Evolutionary conservation across 2,888 invertebrate species (phyloP).

Genomic region (Drosophila pseudotakahashii): DNA sequence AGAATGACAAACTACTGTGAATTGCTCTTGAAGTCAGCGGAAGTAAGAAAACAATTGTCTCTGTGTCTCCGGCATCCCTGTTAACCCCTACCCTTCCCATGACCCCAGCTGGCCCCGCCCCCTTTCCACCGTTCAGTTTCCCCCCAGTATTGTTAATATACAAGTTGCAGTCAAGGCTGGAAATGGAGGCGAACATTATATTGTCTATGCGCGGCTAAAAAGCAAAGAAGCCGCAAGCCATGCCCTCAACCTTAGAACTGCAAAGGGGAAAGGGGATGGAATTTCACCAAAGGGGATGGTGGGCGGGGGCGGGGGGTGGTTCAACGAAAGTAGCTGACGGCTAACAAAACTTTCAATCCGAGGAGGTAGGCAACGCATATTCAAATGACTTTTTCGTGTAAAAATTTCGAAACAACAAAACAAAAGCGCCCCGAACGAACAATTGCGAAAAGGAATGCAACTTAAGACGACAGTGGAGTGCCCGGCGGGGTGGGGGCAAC

Average conservation of each 20-base stretch:
- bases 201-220: slow-evolving; percentile 44
- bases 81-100: background rate
- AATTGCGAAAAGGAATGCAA: slow-evolving; percentile 74
- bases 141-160: slow-evolving; percentile 31
- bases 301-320: background rate
- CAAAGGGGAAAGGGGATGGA: background rate
- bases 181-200: slow-evolving; percentile 45
- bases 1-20: slow-evolving; percentile 50
- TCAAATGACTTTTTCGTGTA: slow-evolving; percentile 81
- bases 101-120: background rate
- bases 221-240: slow-evolving; percentile 71
- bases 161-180: slow-evolving; percentile 50
- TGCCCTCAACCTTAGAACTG: slow-evolving; percentile 73
- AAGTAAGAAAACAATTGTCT: slow-evolving; percentile 49
- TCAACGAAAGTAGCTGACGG: slow-evolving; percentile 72
- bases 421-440: slow-evolving; percentile 69
- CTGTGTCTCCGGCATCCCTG: slow-evolving; percentile 24
- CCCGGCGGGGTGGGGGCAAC: background rate
- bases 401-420: slow-evolving; percentile 70
- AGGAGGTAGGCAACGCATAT: slow-evolving; percentile 62
- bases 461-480: slow-evolving; percentile 53
- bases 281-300: background rate
- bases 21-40: slow-evolving; percentile 45
- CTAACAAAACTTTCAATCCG: slow-evolving; percentile 76
- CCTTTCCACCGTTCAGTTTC: slow-evolving; percentile 1